Evolutionary conservation across 2,888 invertebrate genomes (phyloP), one percentile per base, ranked within the genome.

Genomic region (Elmis aenea): DNA sequence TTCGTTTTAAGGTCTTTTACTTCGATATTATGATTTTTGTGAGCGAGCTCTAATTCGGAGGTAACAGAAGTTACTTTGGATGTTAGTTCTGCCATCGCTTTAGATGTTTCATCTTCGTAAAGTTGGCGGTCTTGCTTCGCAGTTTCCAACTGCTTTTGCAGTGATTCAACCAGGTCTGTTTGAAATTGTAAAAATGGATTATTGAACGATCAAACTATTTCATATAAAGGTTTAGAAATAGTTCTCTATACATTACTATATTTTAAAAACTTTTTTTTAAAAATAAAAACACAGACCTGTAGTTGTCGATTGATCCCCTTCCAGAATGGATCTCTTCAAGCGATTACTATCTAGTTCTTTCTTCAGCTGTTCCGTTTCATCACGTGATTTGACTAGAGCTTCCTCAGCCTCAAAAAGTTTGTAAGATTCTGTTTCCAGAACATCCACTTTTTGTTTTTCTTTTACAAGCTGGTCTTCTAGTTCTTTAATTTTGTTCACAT

Each of bases 331-430:
- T 56, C 74, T 72, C 11, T 73, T 67, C 45, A 72, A 71, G 16
- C 66, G 64, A 70, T 45, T 68, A 45, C 75, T 60, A 48, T 74
- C 72, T 35, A 77, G 54, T 50, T 76, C 74, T 1, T 71, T 69
- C 26, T 70, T 72, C 30, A 77, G 58, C 22, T 68, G 68, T 2
- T 74, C 73, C n/a, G 76, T 60, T 59, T 78, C 75, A 26, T 75
- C 75, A 46, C 77, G 76, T 26, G 77, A 72, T 55, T 75, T 75
- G 1, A 77, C 72, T 46, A 83, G 69, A 42, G 76, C 75, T 55
- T 83, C 81, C 38, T 81, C 76, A 24, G 79, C 70, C 64, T 83
- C 83, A n/a, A 79, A 78, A 18, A 64, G 64, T 69, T 75, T 74
- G 65, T 68, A 77, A 61, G 52, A 74, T 62, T 72, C 81, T 39